phyloP scores from a whole-genome alignment of 2,797 vertebrate genomes.

The Amblyopsis hoosieri region DNA sequence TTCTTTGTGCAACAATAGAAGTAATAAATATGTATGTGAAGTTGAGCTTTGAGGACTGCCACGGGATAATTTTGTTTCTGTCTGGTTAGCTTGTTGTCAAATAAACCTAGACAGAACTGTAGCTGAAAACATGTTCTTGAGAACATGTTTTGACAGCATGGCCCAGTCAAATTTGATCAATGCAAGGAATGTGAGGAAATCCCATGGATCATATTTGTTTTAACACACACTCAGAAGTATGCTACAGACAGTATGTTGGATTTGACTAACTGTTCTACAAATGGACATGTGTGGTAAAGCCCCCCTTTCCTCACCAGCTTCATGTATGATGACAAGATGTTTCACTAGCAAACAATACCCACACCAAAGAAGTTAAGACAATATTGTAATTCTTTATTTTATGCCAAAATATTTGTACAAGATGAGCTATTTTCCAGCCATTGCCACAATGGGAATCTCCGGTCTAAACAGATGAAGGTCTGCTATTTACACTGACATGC shows the following conservation, averaged over 20 bases:
- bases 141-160: not conserved
- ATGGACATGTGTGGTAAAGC: too few relatives aligned
- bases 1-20: not conserved
- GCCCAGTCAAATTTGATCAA: not conserved
- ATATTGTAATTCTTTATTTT: constrained; percentile 68
- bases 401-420: constrained; percentile 56
- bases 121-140: not conserved
- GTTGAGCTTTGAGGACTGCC: not conserved
- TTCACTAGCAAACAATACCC: too few relatives aligned
- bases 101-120: not conserved
- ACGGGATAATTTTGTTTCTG: not conserved
- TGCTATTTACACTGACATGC: not conserved
- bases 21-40: not conserved
- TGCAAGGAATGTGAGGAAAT: too few relatives aligned
- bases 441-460: constrained; percentile 17
- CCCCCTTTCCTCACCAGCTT: too few relatives aligned
- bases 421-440: constrained; percentile 27
- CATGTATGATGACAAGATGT: too few relatives aligned
- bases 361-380: constrained; percentile 12
- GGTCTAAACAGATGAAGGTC: not conserved
- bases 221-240: too few relatives aligned
- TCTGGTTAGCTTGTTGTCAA: not conserved
- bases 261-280: too few relatives aligned
- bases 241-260: too few relatives aligned
- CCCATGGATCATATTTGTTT: too few relatives aligned